phyloP scores from a whole-genome alignment of 2,113 vertebrate genomes.

The Delphinus delphis region DNA sequence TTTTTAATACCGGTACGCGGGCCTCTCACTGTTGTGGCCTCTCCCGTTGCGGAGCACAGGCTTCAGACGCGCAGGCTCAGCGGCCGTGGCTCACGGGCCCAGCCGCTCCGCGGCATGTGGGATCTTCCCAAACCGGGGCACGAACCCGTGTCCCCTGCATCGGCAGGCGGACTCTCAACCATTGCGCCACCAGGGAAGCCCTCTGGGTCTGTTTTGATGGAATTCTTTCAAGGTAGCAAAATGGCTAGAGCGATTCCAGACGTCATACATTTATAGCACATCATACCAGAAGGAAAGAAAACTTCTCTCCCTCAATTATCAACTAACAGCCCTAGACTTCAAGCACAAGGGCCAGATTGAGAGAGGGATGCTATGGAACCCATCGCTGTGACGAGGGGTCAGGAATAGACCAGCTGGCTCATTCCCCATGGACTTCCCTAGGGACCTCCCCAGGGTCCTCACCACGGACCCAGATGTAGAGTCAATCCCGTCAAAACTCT shows the following conservation, averaged over 20 bases:
- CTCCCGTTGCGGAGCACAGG: too few relatives aligned
- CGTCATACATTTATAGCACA: not conserved
- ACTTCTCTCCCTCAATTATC: not conserved
- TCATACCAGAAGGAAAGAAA: not conserved
- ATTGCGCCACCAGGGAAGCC: too few relatives aligned
- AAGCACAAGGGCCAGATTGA: not conserved
- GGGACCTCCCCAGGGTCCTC: not conserved
- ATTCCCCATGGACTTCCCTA: not conserved
- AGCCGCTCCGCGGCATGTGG: too few relatives aligned
- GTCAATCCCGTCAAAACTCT: not conserved
- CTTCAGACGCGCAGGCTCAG: too few relatives aligned
- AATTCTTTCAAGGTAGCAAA: not conserved
- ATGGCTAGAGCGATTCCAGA: not conserved
- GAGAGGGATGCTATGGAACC: accelerated
- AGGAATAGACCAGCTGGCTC: not conserved
- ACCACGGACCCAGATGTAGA: not conserved
- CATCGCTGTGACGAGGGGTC: not conserved
- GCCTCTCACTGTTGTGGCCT: too few relatives aligned
- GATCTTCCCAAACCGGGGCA: too few relatives aligned
- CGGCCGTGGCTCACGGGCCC: too few relatives aligned
- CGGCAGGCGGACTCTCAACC: too few relatives aligned
- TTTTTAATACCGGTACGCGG: too few relatives aligned
- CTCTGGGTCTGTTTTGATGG: not conserved
- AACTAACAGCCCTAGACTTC: not conserved
- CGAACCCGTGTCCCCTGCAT: too few relatives aligned